Conservation (phyloP, 2,797 vertebrate genomes). For the Xenops minutus region DNA sequence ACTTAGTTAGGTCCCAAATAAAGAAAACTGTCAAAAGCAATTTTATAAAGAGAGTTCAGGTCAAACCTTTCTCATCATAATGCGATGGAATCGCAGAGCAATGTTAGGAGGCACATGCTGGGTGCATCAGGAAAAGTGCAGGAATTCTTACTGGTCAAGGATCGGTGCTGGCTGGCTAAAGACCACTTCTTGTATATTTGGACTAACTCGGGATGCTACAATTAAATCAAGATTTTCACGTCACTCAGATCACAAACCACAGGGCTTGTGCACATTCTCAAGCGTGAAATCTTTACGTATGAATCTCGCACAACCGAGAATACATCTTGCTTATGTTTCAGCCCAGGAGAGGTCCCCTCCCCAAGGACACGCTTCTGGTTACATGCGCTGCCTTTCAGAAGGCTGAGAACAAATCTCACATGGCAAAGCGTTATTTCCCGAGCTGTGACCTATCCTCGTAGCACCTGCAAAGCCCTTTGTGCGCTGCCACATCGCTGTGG, state of each 20-base stretch:
- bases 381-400: not conserved
- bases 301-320: not conserved
- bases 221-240: not conserved
- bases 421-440: fast-evolving
- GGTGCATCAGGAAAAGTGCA: not conserved
- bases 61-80: not conserved
- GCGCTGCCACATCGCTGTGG: not conserved
- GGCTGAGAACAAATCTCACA: not conserved
- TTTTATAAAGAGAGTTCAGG: not conserved
- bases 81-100: not conserved
- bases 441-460: fast-evolving
- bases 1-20: not conserved
- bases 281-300: not conserved
- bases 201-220: not conserved
- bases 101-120: fast-evolving
- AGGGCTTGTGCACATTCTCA: fast-evolving
- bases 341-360: not conserved
- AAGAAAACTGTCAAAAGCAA: not conserved
- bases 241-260: not conserved
- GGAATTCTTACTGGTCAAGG: not conserved
- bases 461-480: not conserved
- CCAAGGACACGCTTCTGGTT: not conserved
- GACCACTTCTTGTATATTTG: not conserved
- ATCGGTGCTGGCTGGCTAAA: not conserved
- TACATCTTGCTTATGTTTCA: not conserved